Evolutionary conservation across 2,113 vertebrate species (phyloP).

Genomic region (Callospermophilus lateralis): DNA sequence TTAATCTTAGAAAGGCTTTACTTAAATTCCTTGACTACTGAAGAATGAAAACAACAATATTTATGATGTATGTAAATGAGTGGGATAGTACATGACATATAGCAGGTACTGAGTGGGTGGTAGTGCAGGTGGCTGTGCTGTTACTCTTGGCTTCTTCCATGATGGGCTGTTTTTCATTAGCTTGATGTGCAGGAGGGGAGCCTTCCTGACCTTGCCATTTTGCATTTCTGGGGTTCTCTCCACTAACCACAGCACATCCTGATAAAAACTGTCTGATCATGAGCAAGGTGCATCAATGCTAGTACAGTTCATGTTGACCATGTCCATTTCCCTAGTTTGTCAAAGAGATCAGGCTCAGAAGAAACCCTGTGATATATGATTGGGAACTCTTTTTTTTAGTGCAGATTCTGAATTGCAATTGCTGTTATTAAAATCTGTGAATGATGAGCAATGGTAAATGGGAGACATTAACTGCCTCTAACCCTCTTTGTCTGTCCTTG

Average conservation of each 20-base stretch:
- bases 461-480: not conserved
- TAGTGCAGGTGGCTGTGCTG: not conserved
- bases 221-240: not conserved
- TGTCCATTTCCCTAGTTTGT: not conserved
- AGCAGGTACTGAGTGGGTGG: not conserved
- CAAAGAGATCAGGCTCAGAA: constrained; percentile 38
- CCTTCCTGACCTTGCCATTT: not conserved
- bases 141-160: not conserved
- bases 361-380: constrained; percentile 19
- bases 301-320: not conserved
- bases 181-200: not conserved
- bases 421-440: constrained; percentile 46
- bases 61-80: not conserved
- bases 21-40: not conserved
- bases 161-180: not conserved
- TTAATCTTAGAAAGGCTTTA: not conserved
- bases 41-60: not conserved
- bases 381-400: constrained; percentile 39
- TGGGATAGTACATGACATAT: not conserved
- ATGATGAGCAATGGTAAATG: not conserved
- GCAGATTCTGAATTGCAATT: constrained; percentile 38
- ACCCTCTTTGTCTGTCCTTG: not conserved
- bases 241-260: not conserved
- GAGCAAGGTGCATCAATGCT: not conserved
- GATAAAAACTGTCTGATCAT: not conserved